A percentile compares a stretch with the other conserved stretches of the same genome.
Conservation (phyloP, 2,113 vertebrate genomes). For the Silurus asotus region DNA sequence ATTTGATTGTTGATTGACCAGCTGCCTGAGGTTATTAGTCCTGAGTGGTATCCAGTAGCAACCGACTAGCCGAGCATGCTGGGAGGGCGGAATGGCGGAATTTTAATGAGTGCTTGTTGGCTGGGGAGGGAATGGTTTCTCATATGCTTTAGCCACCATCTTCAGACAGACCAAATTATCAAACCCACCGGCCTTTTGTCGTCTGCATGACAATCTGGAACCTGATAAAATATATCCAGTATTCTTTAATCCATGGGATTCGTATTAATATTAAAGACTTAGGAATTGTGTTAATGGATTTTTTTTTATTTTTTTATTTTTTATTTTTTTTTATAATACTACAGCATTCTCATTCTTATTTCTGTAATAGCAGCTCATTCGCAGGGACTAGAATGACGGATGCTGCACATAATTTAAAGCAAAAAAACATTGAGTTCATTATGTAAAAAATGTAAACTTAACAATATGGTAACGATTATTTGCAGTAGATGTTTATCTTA, state of each 20-base stretch:
- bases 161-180: conserved; percentile 41
- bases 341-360: not conserved
- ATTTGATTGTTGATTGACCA: conserved; percentile 53
- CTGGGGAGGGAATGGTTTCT: conserved; percentile 18
- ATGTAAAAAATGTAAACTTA: not conserved
- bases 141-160: conserved; percentile 33
- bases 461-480: not conserved
- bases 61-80: conserved; percentile 22
- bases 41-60: conserved; percentile 50
- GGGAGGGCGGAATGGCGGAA: conserved; percentile 26
- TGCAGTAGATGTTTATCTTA: not conserved
- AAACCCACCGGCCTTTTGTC: conserved; percentile 15
- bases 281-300: not conserved
- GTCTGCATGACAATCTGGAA: conserved; percentile 30
- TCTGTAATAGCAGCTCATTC: not conserved
- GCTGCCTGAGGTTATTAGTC: conserved; percentile 43
- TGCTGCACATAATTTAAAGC: not conserved
- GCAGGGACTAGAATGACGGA: not conserved
- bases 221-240: not conserved
- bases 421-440: not conserved
- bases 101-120: conserved; percentile 49
- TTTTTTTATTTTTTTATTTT: not conserved
- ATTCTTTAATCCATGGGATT: conserved; percentile 9
- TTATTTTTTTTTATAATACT: not conserved
- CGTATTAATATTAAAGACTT: not conserved